Conservation (phyloP, 2,888 invertebrate genomes). For the Aricia artaxerxes region DNA sequence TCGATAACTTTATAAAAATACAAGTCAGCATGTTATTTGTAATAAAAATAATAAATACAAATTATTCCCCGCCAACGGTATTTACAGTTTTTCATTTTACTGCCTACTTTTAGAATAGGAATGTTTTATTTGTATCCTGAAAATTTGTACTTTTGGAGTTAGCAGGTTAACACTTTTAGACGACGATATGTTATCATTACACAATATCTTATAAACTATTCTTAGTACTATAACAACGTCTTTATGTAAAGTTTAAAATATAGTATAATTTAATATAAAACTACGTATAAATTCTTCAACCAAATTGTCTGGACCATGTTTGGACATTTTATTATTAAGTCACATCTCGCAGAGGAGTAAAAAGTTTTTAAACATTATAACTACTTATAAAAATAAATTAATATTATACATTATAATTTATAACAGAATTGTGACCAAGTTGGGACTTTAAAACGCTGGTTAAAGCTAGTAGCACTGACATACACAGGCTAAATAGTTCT, state of each 20-base stretch:
- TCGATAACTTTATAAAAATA: no score
- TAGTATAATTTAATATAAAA: neutral
- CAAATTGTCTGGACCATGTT: neutral
- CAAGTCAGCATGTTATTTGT: no score
- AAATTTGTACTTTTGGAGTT: no score
- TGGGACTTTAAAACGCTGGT: neutral
- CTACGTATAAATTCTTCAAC: neutral
- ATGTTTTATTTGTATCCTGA: no score
- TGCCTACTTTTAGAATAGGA: no score
- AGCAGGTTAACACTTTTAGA: no score
- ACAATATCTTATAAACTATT: neutral
- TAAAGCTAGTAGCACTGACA: neutral
- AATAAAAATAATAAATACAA: no score
- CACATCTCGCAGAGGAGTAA: neutral
- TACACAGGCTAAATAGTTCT: neutral
- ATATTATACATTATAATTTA: neutral
- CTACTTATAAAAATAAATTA: conserved; percentile 7
- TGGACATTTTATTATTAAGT: conserved; percentile 7
- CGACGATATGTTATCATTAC: conserved; percentile 1
- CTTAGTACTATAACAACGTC: conserved; percentile 13
- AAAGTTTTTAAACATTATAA: neutral
- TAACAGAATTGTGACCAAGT: neutral
- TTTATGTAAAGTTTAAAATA: conserved; percentile 7
- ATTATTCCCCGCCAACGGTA: no score
- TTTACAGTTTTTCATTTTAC: no score